Percentiles rank a stretch among this genome's conserved stretches.
phyloP scores from a whole-genome alignment of 2,888 invertebrate genomes.

The Sesia apiformis region DNA sequence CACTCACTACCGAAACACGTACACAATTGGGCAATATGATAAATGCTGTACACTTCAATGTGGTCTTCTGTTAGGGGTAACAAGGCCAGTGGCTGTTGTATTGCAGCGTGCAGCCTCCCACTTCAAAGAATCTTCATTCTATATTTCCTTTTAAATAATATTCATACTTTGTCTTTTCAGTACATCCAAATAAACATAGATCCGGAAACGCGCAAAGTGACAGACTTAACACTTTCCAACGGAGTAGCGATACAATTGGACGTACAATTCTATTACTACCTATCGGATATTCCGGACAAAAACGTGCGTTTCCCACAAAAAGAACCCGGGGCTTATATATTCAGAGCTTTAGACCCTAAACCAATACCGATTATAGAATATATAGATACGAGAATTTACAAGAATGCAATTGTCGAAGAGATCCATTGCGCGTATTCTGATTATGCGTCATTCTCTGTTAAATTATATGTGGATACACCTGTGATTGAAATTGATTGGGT shows the following conservation, averaged over 20 bases:
- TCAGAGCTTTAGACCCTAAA: conserved; percentile 66
- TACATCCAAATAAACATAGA: conserved; percentile 72
- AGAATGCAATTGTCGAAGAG: conserved; percentile 83
- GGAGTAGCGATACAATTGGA: conserved; percentile 30
- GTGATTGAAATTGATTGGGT: conserved; percentile 85
- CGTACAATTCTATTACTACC: conserved; percentile 81
- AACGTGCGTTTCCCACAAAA: conserved; percentile 58
- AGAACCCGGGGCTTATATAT: conserved; percentile 92
- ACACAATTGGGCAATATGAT: too few relatives aligned
- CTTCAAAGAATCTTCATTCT: neutral
- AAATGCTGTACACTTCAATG: neutral
- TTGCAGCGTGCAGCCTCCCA: neutral
- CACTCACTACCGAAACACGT: too few relatives aligned
- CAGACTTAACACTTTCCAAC: conserved; percentile 62
- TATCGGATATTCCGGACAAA: conserved; percentile 79
- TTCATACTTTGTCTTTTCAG: conserved; percentile 18
- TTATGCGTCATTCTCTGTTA: conserved; percentile 84
- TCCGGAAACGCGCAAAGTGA: conserved; percentile 28
- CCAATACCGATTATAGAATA: conserved; percentile 19
- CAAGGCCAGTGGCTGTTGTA: neutral
- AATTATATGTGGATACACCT: conserved; percentile 77
- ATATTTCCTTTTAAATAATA: neutral
- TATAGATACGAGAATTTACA: conserved; percentile 21
- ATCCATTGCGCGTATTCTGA: conserved; percentile 74
- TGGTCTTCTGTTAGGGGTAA: too few relatives aligned